Conservation (phyloP, 2,888 invertebrate genomes). For the Rhaphigaster nebulosa region DNA sequence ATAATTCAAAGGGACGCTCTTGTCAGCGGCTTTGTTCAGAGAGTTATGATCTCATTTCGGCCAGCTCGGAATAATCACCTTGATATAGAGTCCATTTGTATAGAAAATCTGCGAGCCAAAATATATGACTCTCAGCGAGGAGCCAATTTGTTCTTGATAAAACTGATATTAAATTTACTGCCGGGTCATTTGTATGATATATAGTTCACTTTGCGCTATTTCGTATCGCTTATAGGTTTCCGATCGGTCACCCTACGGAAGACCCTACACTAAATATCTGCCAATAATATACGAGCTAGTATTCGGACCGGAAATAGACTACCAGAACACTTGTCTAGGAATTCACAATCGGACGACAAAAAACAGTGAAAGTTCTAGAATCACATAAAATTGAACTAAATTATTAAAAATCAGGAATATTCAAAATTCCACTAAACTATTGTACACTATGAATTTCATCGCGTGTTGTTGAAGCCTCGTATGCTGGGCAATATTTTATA, state of each 20-base stretch:
- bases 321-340: neutral
- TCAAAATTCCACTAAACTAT: too few relatives aligned
- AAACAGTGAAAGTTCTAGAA: too few relatives aligned
- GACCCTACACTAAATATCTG: neutral
- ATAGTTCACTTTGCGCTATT: neutral
- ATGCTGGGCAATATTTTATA: too few relatives aligned
- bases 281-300: neutral
- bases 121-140: neutral
- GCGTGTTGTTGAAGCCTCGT: too few relatives aligned
- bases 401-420: too few relatives aligned
- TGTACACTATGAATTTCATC: too few relatives aligned
- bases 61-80: neutral
- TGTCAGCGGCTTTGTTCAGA: constrained; percentile 1
- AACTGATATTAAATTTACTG: constrained; percentile 13
- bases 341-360: neutral
- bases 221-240: neutral
- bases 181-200: constrained; percentile 6
- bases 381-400: too few relatives aligned
- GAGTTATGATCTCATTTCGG: constrained; percentile 2
- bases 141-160: constrained; percentile 11
- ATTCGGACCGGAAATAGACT: too few relatives aligned
- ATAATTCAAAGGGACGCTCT: neutral
- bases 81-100: constrained; percentile 10
- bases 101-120: neutral
- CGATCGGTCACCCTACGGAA: neutral